Conservation (phyloP, 2,888 invertebrate species). For the Acleris holmiana region DNA sequence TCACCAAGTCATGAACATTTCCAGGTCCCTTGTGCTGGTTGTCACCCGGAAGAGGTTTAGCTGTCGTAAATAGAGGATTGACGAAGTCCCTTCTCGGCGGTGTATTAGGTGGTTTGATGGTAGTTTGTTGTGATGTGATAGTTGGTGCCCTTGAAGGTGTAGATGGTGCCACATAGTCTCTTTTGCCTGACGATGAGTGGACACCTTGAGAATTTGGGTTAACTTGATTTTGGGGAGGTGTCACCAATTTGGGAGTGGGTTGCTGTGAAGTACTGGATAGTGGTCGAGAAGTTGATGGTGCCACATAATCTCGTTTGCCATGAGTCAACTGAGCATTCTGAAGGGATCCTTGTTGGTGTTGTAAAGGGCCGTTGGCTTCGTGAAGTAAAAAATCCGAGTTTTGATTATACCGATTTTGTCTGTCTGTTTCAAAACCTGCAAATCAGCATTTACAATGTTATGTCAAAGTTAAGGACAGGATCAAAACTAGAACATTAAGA, state of each 20-base stretch:
- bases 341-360: constrained; percentile 47
- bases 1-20: constrained; percentile 72
- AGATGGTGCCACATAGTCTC: constrained; percentile 65
- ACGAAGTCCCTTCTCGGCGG: constrained; percentile 55
- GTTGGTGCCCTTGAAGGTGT: constrained; percentile 52
- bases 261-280: constrained; percentile 41
- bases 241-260: constrained; percentile 35
- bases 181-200: constrained; percentile 48
- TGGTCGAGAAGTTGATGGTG: constrained; percentile 16
- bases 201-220: constrained; percentile 44
- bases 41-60: constrained; percentile 45
- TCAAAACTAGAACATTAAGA: no score
- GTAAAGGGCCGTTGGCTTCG: constrained; percentile 61
- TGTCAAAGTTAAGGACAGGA: no score
- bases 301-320: constrained; percentile 47
- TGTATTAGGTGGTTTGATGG: constrained; percentile 34
- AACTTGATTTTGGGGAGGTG: constrained; percentile 43
- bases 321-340: constrained; percentile 4
- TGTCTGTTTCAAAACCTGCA: constrained; percentile 60
- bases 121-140: constrained; percentile 35
- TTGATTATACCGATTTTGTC: constrained; percentile 54
- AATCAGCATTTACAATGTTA: constrained; percentile 34
- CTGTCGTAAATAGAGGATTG: constrained; percentile 52
- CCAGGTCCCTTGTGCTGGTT: constrained; percentile 50
- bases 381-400: constrained; percentile 72